These are phyloP conservation scores for Mythimna vitellina DNA, from an alignment of 2,888 invertebrate genomes.

Conservation along the genomic window DNA sequence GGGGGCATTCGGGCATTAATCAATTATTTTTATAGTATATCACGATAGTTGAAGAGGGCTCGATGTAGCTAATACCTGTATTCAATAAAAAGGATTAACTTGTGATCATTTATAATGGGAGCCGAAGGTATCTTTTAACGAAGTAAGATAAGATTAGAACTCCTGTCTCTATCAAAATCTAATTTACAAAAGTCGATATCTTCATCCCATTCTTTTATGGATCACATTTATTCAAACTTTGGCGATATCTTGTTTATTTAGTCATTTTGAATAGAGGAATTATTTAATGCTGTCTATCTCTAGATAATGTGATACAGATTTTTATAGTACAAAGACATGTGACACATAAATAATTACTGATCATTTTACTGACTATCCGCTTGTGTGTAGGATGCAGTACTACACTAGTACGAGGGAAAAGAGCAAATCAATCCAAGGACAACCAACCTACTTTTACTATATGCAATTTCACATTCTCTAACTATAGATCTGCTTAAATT, in stretches of 20 bases:
- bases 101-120: background rate
- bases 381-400: too few species aligned
- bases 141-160: conserved; percentile 18
- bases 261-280: background rate
- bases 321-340: too few species aligned
- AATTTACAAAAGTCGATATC: conserved; percentile 22
- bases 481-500: too few species aligned
- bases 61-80: too few species aligned
- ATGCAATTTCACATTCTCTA: too few species aligned
- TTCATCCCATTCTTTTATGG: conserved; percentile 1
- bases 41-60: background rate
- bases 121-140: conserved; percentile 1
- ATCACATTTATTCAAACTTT: conserved; percentile 1
- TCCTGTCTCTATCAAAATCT: conserved; percentile 27
- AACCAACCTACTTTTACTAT: too few species aligned
- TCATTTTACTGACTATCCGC: too few species aligned
- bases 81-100: background rate
- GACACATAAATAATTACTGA: too few species aligned
- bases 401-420: too few species aligned
- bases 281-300: background rate
- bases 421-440: too few species aligned
- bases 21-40: background rate
- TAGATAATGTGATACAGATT: too few species aligned
- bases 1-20: too few species aligned
- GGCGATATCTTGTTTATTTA: background rate